Base-by-base conservation (phyloP, 2,113 vertebrate genomes). In the Willisornis vidua region DNA sequence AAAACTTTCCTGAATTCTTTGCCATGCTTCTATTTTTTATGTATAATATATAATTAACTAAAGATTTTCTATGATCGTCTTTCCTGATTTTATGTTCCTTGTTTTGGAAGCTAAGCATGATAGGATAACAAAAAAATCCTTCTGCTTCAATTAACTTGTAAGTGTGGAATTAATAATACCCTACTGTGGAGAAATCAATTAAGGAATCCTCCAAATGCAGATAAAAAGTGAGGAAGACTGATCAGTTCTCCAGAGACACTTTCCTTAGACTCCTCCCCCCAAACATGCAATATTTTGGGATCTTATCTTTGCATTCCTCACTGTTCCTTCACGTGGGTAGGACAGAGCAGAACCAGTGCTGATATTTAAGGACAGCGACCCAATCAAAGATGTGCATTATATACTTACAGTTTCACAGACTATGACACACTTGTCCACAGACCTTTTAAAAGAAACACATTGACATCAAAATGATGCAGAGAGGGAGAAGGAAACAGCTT, bases 381-480 rank as follows among this genome's bases (percentile, higher is more conserved):
- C 19, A 62, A 4, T 8, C 14, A 45, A 86, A 3, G 7, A 20
- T 51, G 14, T 72, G 77, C 14, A 89, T 58, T 77, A 7, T 57
- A 58, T 97, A 99, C 98, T 98, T 97, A 99, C 99, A 37, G 93
- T 97, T 86, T 98, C 97, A 87, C 98, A 97, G 75, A 99, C 84
- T 48, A 98, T 96, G 66, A 99, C 98, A 24, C 97, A 97, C 94
- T 99, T 99, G 98, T 99, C 98, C 97, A 99, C 98, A 48, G 99
- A 99, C 37, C 99, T 99, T 97, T 87, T 59, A 94, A 97, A 97
- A 91, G 89, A 91, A 95, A 45, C 71, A 96, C 65, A 94, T 4
- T 8, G 1, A 80, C 24, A 75, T 93, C 62, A 81, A 77, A 91
- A 88, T 49, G 26, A 57, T 55, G 25, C 33, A 83, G 29, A 77